Conservation (phyloP, 2,888 invertebrate genomes). For the Empis livida region DNA sequence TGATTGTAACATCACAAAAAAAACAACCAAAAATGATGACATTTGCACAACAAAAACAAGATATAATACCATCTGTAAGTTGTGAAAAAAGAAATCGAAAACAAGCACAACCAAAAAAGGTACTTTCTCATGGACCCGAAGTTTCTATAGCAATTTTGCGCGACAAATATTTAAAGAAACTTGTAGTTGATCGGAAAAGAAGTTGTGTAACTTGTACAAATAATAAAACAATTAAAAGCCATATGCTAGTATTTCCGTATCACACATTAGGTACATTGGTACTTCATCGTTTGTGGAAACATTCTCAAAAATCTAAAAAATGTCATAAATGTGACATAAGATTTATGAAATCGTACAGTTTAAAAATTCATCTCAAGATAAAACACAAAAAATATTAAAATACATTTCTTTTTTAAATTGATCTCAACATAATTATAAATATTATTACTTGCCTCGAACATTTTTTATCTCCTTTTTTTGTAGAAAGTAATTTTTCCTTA, state of each 20-base stretch:
- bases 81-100: slow-evolving; percentile 35
- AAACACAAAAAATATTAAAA: slow-evolving; percentile 15
- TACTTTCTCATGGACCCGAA: neutral
- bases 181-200: slow-evolving; percentile 29
- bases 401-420: neutral
- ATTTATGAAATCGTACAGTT: slow-evolving; percentile 26
- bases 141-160: slow-evolving; percentile 24
- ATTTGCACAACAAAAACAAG: neutral
- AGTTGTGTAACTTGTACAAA: slow-evolving; percentile 26
- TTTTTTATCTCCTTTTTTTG: too few species aligned
- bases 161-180: slow-evolving; percentile 35
- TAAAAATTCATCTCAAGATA: slow-evolving; percentile 25
- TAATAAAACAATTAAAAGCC: slow-evolving; percentile 1
- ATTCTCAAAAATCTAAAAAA: slow-evolving; percentile 19
- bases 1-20: slow-evolving; percentile 31
- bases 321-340: slow-evolving; percentile 23
- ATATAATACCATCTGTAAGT: slow-evolving; percentile 8
- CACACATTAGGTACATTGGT: slow-evolving; percentile 38
- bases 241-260: slow-evolving; percentile 30
- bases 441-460: too few species aligned
- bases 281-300: slow-evolving; percentile 42
- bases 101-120: slow-evolving; percentile 38
- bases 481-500: too few species aligned
- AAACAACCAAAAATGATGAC: slow-evolving; percentile 6
- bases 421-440: neutral